Percentiles rank a stretch among this genome's conserved stretches.
These are phyloP conservation scores for Chaetodon trifasciatus DNA, from an alignment of 2,797 vertebrate species.

Conservation along the genomic window DNA sequence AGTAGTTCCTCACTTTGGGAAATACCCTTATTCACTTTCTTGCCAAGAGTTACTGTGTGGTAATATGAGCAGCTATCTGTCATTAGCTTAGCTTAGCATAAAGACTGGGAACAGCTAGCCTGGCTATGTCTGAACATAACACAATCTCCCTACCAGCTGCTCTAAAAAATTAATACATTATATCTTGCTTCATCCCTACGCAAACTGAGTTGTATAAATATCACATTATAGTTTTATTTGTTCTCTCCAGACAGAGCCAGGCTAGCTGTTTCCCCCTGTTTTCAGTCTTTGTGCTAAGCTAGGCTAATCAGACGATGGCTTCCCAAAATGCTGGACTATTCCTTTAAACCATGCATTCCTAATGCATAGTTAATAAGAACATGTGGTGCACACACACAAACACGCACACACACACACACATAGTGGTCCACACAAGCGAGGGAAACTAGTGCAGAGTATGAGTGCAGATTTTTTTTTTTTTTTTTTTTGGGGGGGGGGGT, in stretches of 20 bases:
- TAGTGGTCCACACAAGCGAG: neutral
- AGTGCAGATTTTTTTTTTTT: slow-evolving; percentile 3
- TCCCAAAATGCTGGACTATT: neutral
- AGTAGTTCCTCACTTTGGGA: too few species aligned
- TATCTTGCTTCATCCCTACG: neutral
- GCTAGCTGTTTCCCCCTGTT: neutral
- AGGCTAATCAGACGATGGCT: neutral
- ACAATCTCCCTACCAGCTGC: neutral
- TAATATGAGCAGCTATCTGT: neutral
- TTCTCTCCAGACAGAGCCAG: neutral
- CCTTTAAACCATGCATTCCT: neutral
- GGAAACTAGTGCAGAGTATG: neutral
- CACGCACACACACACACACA: neutral
- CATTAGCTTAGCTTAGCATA: neutral
- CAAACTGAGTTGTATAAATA: neutral
- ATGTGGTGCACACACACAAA: neutral
- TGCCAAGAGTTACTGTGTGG: too few species aligned
- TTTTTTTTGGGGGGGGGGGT: neutral
- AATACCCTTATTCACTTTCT: too few species aligned
- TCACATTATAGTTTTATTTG: neutral
- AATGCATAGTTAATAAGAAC: neutral
- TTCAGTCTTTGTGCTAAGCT: neutral
- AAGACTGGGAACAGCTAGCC: neutral
- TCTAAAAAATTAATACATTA: too few species aligned
- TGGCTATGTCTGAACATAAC: neutral